Evolutionary conservation across 2,888 invertebrate genomes (phyloP).

Genomic region (Epinotia brunnichana): DNA sequence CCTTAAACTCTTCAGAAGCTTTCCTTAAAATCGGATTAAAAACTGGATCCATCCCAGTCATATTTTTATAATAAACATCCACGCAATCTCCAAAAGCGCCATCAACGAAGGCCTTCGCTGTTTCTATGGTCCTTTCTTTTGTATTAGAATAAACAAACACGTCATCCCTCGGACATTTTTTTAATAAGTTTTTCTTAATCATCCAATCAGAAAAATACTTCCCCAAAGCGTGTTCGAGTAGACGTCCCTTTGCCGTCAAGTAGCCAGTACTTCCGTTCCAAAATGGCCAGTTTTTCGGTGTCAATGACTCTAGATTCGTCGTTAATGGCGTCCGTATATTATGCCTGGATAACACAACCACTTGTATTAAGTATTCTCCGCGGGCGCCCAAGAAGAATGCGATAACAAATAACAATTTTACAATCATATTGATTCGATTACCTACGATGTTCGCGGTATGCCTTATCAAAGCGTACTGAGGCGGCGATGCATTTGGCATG

Average conservation of each 20-base stretch:
- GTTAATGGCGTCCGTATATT: conserved; percentile 21
- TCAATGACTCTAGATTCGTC: neutral
- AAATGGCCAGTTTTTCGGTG: conserved; percentile 24
- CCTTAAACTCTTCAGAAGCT: conserved; percentile 52
- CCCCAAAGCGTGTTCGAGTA: conserved; percentile 68
- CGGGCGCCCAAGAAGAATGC: neutral
- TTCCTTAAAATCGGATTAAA: conserved; percentile 66
- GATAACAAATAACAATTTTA: conserved; percentile 5
- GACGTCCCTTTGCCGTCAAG: conserved; percentile 66
- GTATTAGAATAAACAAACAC: conserved; percentile 68
- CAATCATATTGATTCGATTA: neutral
- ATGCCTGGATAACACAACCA: conserved; percentile 26
- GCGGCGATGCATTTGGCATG: conserved; percentile 4
- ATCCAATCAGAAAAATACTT: conserved; percentile 67
- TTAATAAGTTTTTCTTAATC: conserved; percentile 54
- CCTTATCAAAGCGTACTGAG: conserved; percentile 3
- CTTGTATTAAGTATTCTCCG: conserved; percentile 21
- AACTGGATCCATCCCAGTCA: conserved; percentile 56
- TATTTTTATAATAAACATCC: conserved; percentile 55
- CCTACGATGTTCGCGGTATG: conserved; percentile 4
- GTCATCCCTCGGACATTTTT: conserved; percentile 57
- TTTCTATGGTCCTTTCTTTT: conserved; percentile 62
- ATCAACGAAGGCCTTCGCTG: conserved; percentile 63
- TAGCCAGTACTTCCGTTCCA: conserved; percentile 47
- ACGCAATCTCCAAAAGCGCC: conserved; percentile 67